phyloP scores from a whole-genome alignment of 2,888 invertebrate genomes.

The Lycocerus yunnanus region DNA sequence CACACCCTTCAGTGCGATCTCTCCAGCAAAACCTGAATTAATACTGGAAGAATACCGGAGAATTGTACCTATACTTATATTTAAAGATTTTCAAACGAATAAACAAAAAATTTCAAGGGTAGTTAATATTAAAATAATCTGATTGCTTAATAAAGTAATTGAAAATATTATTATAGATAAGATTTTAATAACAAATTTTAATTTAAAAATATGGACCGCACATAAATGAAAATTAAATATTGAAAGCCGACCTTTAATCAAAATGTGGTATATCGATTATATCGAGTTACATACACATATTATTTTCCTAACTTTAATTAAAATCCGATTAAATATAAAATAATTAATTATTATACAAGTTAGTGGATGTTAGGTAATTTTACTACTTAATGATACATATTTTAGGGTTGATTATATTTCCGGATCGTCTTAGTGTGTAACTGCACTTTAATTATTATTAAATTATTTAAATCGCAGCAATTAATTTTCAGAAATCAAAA shows the following conservation, averaged over 20 bases:
- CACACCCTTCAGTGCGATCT: constrained; percentile 36
- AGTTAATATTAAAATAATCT: neutral
- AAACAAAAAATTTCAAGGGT: neutral
- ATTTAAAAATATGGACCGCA: neutral
- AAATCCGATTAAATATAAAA: neutral
- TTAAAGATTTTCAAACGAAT: constrained; percentile 8
- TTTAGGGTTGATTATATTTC: neutral
- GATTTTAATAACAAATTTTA: neutral
- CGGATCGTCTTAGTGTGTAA: too few species aligned
- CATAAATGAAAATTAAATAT: neutral
- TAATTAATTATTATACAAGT: neutral
- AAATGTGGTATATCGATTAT: neutral
- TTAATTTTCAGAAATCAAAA: too few species aligned
- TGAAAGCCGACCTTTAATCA: neutral
- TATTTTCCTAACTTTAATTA: neutral
- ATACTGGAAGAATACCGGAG: constrained; percentile 24
- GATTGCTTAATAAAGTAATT: neutral
- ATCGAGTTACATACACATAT: neutral
- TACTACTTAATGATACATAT: neutral
- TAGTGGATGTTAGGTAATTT: neutral
- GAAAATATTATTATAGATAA: neutral
- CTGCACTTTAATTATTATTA: too few species aligned
- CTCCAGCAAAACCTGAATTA: constrained; percentile 34
- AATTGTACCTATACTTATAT: constrained; percentile 10
- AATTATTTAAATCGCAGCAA: too few species aligned